A percentile compares a stretch with the other conserved stretches of the same genome.
phyloP scores from a whole-genome alignment of 2,113 vertebrate genomes.

The Aspidoscelis tigris region DNA sequence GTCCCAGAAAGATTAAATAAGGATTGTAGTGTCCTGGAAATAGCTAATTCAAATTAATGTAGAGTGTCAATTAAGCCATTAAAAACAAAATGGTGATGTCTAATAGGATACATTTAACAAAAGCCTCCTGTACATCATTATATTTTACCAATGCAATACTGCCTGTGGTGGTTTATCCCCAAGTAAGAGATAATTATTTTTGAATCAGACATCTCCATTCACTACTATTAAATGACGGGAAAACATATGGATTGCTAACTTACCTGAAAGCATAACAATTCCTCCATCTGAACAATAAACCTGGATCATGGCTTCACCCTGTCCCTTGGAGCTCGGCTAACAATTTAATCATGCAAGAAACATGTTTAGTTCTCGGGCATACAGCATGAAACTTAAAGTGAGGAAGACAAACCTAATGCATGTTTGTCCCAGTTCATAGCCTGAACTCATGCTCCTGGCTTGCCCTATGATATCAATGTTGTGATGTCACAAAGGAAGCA shows the following conservation, averaged over 20 bases:
- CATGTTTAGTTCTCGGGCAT: constrained; percentile 1
- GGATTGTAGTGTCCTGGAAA: no score
- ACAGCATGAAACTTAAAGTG: neutral
- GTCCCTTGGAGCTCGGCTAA: constrained; percentile 35
- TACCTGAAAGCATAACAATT: constrained; percentile 56
- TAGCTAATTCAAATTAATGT: no score
- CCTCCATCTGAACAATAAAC: constrained; percentile 39
- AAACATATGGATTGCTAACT: constrained; percentile 38
- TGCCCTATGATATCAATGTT: neutral
- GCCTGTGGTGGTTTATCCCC: constrained; percentile 51
- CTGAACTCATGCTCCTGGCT: neutral
- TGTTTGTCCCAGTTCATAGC: constrained; percentile 4
- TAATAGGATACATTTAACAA: constrained; percentile 8
- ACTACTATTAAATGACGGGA: neutral
- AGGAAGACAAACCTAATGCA: neutral
- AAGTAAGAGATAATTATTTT: neutral
- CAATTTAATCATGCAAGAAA: constrained; percentile 32
- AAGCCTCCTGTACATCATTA: constrained; percentile 30
- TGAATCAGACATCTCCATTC: constrained; percentile 1
- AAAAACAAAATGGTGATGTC: no score
- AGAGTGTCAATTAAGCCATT: no score
- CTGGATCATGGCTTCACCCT: constrained; percentile 50
- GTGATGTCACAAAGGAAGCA: constrained; percentile 28
- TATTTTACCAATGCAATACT: constrained; percentile 45
- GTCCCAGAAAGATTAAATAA: no score